These are phyloP conservation scores for Stenichneumon culpator DNA, from an alignment of 2,888 invertebrate genomes.

Conservation along the genomic window DNA sequence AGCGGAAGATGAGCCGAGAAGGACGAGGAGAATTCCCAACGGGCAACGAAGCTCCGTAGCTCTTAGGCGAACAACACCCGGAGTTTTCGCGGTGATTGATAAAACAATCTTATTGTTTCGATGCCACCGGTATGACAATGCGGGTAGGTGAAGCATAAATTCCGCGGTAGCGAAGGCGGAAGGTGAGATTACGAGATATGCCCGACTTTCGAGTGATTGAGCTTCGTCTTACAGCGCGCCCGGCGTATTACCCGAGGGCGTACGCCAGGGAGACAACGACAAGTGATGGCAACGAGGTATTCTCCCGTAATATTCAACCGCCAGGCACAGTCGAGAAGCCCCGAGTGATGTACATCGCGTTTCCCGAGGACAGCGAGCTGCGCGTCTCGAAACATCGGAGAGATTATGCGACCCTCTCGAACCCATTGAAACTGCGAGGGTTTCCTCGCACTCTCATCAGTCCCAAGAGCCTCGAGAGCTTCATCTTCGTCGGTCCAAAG, in stretches of 20 bases:
- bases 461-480: slow-evolving; percentile 24
- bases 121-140: background rate
- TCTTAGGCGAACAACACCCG: slow-evolving; percentile 19
- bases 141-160: slow-evolving; percentile 12
- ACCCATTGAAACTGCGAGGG: slow-evolving; percentile 38
- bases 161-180: background rate
- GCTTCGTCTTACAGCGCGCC: slow-evolving; percentile 22
- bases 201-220: slow-evolving; percentile 54
- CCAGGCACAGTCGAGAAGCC: slow-evolving; percentile 8
- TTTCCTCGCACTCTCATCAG: slow-evolving; percentile 15
- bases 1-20: background rate
- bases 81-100: slow-evolving; percentile 31
- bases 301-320: slow-evolving; percentile 48
- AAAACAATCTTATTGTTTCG: slow-evolving; percentile 41
- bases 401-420: slow-evolving; percentile 51
- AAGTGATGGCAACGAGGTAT: slow-evolving; percentile 52
- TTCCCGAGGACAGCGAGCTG: slow-evolving; percentile 13
- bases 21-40: background rate
- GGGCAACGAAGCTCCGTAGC: background rate
- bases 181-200: slow-evolving; percentile 20
- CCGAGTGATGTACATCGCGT: slow-evolving; percentile 30
- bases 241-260: slow-evolving; percentile 26
- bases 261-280: slow-evolving; percentile 10
- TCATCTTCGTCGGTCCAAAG: background rate
- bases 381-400: slow-evolving; percentile 30